A percentile compares a stretch with the other conserved stretches of the same genome.
phyloP scores from a whole-genome alignment of 2,113 vertebrate genomes.

The Mirounga angustirostris region DNA sequence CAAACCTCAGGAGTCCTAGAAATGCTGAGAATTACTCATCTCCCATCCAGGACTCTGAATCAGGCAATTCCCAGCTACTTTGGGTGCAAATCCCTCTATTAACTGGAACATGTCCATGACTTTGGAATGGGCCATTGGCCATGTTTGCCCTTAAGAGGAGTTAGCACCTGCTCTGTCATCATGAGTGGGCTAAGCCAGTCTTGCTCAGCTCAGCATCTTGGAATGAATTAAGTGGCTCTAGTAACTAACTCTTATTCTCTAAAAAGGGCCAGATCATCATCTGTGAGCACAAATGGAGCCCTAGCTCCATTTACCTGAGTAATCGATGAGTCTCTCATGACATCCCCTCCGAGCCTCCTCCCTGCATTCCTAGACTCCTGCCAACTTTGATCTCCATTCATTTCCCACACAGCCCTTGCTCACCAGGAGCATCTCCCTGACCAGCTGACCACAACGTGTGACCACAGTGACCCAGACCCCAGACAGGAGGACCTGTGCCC shows the following conservation, averaged over 20 bases:
- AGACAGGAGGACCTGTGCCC: neutral
- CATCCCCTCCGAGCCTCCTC: conserved; percentile 51
- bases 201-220: conserved; percentile 77
- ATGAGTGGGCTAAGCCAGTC: conserved; percentile 55
- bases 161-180: conserved; percentile 58
- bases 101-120: neutral
- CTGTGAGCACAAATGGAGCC: conserved; percentile 81
- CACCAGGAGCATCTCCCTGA: neutral
- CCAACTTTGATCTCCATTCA: neutral
- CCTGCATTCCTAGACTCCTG: neutral
- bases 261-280: conserved; percentile 78
- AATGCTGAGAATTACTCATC: neutral
- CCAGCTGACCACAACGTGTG: neutral
- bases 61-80: neutral
- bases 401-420: neutral
- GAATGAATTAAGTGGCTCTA: conserved; percentile 83
- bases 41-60: neutral
- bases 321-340: conserved; percentile 75
- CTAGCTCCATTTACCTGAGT: conserved; percentile 80
- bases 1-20: neutral
- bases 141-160: neutral
- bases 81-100: neutral
- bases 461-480: neutral
- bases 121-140: neutral
- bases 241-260: conserved; percentile 79